A percentile compares a stretch with the other conserved stretches of the same genome.
These are phyloP conservation scores for Caenorhabditis sp. DNA, from an alignment of 2,888 invertebrate genomes.

Conservation along the genomic window DNA sequence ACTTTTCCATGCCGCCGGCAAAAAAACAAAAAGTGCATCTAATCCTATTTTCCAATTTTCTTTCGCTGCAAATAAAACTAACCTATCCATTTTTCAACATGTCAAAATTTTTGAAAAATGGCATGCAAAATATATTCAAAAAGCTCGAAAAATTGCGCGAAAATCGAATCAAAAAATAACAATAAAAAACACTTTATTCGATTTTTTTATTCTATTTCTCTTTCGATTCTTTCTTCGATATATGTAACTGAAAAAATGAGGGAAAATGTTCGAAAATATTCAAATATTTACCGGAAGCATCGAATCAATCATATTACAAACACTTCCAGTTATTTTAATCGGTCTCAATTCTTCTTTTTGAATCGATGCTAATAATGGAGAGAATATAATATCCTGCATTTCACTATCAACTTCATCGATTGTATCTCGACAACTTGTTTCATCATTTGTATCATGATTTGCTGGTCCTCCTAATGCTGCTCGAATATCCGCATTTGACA, in stretches of 20 bases:
- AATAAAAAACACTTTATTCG: too few relatives aligned
- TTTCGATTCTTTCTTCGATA: neutral
- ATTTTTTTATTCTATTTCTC: constrained; percentile 11
- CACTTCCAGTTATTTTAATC: neutral
- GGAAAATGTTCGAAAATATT: too few relatives aligned
- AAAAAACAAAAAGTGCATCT: too few relatives aligned
- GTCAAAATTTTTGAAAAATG: too few relatives aligned
- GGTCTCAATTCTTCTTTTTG: neutral
- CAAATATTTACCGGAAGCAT: neutral
- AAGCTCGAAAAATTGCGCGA: neutral
- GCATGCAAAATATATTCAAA: too few relatives aligned
- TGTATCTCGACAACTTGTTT: constrained; percentile 17
- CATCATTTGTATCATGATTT: constrained; percentile 13
- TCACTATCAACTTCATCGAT: constrained; percentile 1
- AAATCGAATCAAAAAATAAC: constrained; percentile 33
- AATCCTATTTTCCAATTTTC: too few relatives aligned
- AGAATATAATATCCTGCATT: constrained; percentile 1
- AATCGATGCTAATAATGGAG: neutral
- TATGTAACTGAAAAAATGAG: too few relatives aligned
- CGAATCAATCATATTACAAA: neutral
- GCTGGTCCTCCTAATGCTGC: constrained; percentile 13
- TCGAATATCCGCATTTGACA: constrained; percentile 37
- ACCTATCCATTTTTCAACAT: constrained; percentile 24
- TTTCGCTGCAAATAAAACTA: too few relatives aligned
- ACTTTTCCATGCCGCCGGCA: neutral